These are phyloP conservation scores for Gibbula magus DNA, from an alignment of 2,888 invertebrate species.

Conservation along the genomic window DNA sequence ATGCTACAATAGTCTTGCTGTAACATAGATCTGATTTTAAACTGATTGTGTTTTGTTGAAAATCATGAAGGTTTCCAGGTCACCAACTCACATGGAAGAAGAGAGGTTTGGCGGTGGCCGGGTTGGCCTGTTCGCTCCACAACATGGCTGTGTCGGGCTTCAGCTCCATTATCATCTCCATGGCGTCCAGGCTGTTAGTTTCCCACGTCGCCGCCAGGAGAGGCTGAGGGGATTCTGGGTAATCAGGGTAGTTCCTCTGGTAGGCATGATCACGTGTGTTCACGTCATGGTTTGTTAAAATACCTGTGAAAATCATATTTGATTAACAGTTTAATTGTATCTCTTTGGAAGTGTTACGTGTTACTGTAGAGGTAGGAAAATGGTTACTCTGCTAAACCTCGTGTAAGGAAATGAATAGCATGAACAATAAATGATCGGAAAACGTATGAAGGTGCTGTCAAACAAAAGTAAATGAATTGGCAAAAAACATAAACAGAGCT, in stretches of 20 bases:
- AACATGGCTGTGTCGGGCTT: conserved; percentile 59
- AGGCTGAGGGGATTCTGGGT: conserved; percentile 57
- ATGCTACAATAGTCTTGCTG: no score
- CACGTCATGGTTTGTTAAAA: conserved; percentile 56
- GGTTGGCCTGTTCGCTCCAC: conserved; percentile 50
- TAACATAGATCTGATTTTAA: no score
- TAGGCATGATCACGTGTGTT: conserved; percentile 62
- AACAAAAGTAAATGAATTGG: no score
- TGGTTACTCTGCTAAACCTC: no score
- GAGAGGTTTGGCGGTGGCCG: conserved; percentile 54
- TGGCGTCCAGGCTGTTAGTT: conserved; percentile 57
- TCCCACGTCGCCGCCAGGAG: conserved; percentile 68
- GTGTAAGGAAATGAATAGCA: no score
- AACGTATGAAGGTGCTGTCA: no score
- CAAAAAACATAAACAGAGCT: no score
- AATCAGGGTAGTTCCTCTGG: conserved; percentile 54
- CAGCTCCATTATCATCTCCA: conserved; percentile 64
- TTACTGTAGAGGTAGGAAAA: no score
- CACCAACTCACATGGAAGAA: conserved; percentile 62
- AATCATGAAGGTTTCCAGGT: no score
- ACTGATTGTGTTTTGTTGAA: no score
- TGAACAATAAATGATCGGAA: no score
- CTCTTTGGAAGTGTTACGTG: neutral
- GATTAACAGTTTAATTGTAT: neutral
- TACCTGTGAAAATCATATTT: conserved; percentile 43